Evolutionary conservation across 2,113 vertebrate species (phyloP), one percentile per base, ranked within the genome.

Genomic region (Poecile atricapillus): DNA sequence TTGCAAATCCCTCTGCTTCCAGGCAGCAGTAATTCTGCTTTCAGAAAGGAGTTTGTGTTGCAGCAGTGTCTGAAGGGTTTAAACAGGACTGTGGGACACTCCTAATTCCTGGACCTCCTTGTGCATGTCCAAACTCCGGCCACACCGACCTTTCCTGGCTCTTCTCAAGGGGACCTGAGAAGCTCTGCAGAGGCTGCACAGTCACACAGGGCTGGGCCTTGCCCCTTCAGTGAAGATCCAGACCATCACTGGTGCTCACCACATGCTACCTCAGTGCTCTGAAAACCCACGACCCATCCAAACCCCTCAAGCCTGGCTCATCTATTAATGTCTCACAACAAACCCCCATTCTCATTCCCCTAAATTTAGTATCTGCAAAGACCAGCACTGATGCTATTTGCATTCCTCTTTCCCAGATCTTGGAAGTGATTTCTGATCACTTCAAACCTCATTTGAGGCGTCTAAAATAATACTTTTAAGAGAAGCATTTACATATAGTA

Each of bases 61-160:
- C 2, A 17, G 93, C 47, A 56, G 44, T 11, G 47, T 39, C 64
- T 71, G 8, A 18, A 60, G 65, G 11, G 55, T 79, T 46, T 47
- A 43, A 76, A 56, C 74, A 67, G 14, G 33, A 52, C 62, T 58
- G 52, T 22, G 83, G 17, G 62, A 67, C 91, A 82, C 43, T 52
- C 9, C 0, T 9, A 68, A 41, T 10, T 9, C 37, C 67, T n/a
- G 1, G 0, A 25, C 7, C 55, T 82, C 59, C 31, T n/a, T 44
- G 11, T 58, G 50, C 17, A 18, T 3, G n/a, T 39, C 47, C 49
- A 17, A 60, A 27, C 19, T 74, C 33, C 9, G 25, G n/a, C 10
- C 76, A 58, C 24, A 20, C 17, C 9, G 2, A 27, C 33, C 73
- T 50, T 18, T 53, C 31, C 85, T 67, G 53, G 15, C 28, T 59